Percentiles rank a stretch among this genome's conserved stretches.
Conservation (phyloP, 2,113 vertebrate species). For the Danionella cerebrum region DNA sequence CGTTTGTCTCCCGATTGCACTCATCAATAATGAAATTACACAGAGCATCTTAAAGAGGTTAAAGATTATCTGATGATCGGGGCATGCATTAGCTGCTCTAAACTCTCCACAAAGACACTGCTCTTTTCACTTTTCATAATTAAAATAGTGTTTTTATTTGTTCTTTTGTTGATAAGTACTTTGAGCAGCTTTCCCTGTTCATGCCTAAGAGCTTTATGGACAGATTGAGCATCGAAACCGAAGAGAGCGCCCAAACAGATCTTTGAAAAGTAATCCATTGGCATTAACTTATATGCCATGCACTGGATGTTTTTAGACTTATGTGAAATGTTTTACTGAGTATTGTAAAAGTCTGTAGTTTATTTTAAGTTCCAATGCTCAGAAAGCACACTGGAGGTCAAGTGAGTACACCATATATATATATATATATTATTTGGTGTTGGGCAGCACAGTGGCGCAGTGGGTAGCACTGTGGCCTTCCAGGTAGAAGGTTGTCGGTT, state of each 20-base stretch:
- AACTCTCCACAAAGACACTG: conserved; percentile 1
- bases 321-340: neutral
- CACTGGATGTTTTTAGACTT: neutral
- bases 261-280: conserved; percentile 2
- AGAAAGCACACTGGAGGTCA: too few species aligned
- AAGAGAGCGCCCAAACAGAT: neutral
- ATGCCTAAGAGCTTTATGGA: neutral
- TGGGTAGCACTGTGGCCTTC: too few species aligned
- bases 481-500: too few species aligned
- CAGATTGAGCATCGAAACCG: neutral
- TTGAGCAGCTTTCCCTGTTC: neutral
- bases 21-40: conserved; percentile 31
- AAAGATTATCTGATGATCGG: conserved; percentile 10
- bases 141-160: conserved; percentile 21
- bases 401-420: too few species aligned
- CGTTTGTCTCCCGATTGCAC: neutral
- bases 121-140: conserved; percentile 29
- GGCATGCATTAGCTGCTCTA: neutral
- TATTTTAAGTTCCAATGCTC: neutral
- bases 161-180: neutral
- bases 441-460: too few species aligned
- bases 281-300: neutral
- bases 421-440: too few species aligned
- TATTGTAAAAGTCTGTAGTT: neutral
- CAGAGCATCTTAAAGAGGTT: conserved; percentile 10